phyloP scores from a whole-genome alignment of 1,140 invertebrate species.

The Drosophila setifemur region DNA sequence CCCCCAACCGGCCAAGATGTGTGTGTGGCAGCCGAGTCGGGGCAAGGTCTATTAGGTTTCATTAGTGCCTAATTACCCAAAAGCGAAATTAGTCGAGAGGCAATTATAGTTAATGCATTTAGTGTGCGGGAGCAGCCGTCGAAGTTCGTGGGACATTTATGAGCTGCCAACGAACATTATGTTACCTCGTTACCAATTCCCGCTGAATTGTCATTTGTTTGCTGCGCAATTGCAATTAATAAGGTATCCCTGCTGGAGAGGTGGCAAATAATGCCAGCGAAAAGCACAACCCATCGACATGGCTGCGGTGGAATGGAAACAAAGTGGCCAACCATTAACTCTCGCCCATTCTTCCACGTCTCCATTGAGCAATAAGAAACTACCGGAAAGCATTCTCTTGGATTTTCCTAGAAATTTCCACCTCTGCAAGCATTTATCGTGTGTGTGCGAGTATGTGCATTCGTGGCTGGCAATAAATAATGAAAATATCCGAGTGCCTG shows the following conservation, averaged over 20 bases:
- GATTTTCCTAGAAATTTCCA: slow-evolving; percentile 54
- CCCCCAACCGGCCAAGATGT: slow-evolving; percentile 34
- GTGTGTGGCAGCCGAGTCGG: slow-evolving; percentile 30
- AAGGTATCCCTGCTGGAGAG: not conserved
- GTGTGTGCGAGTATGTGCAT: slow-evolving; percentile 35
- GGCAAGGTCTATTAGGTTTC: slow-evolving; percentile 55
- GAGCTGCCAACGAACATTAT: slow-evolving; percentile 35
- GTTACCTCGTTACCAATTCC: slow-evolving; percentile 11
- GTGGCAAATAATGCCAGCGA: no score
- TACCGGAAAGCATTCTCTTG: slow-evolving; percentile 69
- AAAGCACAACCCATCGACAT: slow-evolving; percentile 1
- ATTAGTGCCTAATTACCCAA: slow-evolving; percentile 74
- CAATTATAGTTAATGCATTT: slow-evolving; percentile 78
- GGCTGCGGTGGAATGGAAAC: slow-evolving; percentile 16
- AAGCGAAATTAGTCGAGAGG: slow-evolving; percentile 70
- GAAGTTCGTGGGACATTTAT: slow-evolving; percentile 42
- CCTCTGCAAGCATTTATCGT: no score
- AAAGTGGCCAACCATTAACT: slow-evolving; percentile 38
- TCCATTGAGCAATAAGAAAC: slow-evolving; percentile 71
- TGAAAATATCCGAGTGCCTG: slow-evolving; percentile 66
- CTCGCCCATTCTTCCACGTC: slow-evolving; percentile 5
- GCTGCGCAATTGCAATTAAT: slow-evolving; percentile 39
- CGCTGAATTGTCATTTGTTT: slow-evolving; percentile 1
- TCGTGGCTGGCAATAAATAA: slow-evolving; percentile 70
- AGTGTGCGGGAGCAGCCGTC: slow-evolving; percentile 10